These are phyloP conservation scores for Heliconius melpomene DNA, from an alignment of 1,140 invertebrate species.

Conservation along the genomic window DNA sequence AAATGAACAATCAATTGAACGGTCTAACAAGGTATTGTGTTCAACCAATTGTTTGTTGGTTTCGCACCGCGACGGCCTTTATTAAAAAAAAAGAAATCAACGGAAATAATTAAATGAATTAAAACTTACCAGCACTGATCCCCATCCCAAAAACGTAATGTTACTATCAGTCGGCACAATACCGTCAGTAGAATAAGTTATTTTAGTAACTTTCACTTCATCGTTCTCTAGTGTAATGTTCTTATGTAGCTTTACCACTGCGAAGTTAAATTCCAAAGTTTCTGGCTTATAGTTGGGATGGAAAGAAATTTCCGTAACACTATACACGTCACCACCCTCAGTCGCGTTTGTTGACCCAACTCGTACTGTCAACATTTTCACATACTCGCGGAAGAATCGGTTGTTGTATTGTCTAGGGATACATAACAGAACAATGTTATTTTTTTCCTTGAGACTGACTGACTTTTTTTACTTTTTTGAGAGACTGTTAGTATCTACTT, in stretches of 20 bases:
- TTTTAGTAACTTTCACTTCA: slow-evolving; percentile 39
- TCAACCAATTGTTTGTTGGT: too few relatives aligned
- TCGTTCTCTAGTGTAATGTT: slow-evolving; percentile 52
- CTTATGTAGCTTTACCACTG: slow-evolving; percentile 60
- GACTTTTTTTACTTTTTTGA: too few relatives aligned
- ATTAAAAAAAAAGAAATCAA: too few relatives aligned
- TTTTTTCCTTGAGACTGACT: too few relatives aligned
- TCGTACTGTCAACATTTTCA: slow-evolving; percentile 64
- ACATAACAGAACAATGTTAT: too few relatives aligned
- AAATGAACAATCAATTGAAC: too few relatives aligned
- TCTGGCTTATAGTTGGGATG: slow-evolving; percentile 73
- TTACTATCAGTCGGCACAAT: slow-evolving; percentile 53
- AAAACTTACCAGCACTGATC: slow-evolving; percentile 63
- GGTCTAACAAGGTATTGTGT: too few relatives aligned
- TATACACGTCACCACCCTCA: slow-evolving; percentile 58
- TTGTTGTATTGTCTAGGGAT: slow-evolving; percentile 70
- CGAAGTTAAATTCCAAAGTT: slow-evolving; percentile 68
- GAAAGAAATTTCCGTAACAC: slow-evolving; percentile 66
- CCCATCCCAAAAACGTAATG: slow-evolving; percentile 71
- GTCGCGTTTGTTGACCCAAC: slow-evolving; percentile 67
- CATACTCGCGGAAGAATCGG: slow-evolving; percentile 70
- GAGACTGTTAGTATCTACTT: too few relatives aligned
- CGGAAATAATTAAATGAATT: too few relatives aligned
- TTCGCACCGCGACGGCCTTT: too few relatives aligned
- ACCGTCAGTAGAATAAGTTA: slow-evolving; percentile 50